Evolutionary conservation across 2,888 invertebrate species (phyloP), one percentile per base, ranked within the genome.

Genomic region (Acleris emargana): DNA sequence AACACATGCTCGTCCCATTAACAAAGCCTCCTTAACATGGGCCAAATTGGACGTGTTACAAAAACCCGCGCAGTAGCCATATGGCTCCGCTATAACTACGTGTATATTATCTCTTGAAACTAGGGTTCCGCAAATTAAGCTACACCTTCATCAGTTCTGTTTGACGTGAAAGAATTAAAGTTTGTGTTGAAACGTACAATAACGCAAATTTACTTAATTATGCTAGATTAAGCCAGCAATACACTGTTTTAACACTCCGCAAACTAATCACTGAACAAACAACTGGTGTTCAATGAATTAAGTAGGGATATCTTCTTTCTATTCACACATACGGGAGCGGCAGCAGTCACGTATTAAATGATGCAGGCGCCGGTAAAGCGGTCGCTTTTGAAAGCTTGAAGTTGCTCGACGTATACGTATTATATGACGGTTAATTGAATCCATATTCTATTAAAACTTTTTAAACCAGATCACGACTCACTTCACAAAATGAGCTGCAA

Each of bases 31-130:
- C 58, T 64, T 60, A 50, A 60, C 55, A 51, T 32, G 50, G 60
- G 64, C 64, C 59, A 60, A 64, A 60, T 60, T 55, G 64, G 60
- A 64, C 43, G 50, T 51, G 64, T 22, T 60, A 55, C 60, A 64
- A 64, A 64, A 60, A 64, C 59, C 50, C 49, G 47, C 50, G 54
- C 42, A 7, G 47, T n/a, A 42, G 59, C 64, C 58, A 58, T 49
- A 53, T 59, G 64, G 47, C 38, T 17, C 18, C 17, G 25, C 42
- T 57, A 57, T 58, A 53, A 47, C 63, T 58, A 49, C 53, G 47
- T 47, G 52, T 47, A 32, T 58, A 55, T 52, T 58, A 58, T 50
- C 64, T 59, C 59, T 47, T 28, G 38, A 25, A 38, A 42, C 38
- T 50, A 64, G 64, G 58, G 59, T 43, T 64, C 54, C 18, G 54